phyloP scores from a whole-genome alignment of 2,113 vertebrate genomes.

The Hystrix cristata region DNA sequence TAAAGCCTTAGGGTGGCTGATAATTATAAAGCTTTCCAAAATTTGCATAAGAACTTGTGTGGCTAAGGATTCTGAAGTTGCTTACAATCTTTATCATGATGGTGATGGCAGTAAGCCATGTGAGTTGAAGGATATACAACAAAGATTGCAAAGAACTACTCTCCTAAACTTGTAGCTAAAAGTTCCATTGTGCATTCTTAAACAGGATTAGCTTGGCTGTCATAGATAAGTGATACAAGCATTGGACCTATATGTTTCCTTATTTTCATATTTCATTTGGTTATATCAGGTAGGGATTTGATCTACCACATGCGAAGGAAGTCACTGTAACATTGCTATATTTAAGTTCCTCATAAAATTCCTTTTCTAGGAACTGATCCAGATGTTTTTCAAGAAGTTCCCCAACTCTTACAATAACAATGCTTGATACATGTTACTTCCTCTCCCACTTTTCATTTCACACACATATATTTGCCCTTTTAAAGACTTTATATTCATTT shows the following conservation, averaged over 20 bases:
- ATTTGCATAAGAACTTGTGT: neutral
- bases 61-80: neutral
- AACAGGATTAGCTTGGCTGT: neutral
- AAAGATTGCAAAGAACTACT: neutral
- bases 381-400: slow-evolving; percentile 7
- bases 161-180: neutral
- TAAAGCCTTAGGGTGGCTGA: neutral
- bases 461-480: neutral
- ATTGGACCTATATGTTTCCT: neutral
- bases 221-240: neutral
- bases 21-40: neutral
- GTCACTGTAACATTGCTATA: neutral
- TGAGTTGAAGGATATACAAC: neutral
- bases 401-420: neutral
- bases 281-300: neutral
- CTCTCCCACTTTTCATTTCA: neutral
- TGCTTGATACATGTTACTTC: neutral
- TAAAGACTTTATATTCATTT: neutral
- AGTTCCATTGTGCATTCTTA: neutral
- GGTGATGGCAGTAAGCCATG: neutral
- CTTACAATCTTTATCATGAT: neutral
- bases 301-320: slow-evolving; percentile 25
- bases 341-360: neutral
- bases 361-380: neutral
- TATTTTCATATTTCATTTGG: neutral